Evolutionary conservation across 2,113 vertebrate genomes (phyloP), one percentile per base, ranked within the genome.

Genomic region (Xiphophorus couchianus): DNA sequence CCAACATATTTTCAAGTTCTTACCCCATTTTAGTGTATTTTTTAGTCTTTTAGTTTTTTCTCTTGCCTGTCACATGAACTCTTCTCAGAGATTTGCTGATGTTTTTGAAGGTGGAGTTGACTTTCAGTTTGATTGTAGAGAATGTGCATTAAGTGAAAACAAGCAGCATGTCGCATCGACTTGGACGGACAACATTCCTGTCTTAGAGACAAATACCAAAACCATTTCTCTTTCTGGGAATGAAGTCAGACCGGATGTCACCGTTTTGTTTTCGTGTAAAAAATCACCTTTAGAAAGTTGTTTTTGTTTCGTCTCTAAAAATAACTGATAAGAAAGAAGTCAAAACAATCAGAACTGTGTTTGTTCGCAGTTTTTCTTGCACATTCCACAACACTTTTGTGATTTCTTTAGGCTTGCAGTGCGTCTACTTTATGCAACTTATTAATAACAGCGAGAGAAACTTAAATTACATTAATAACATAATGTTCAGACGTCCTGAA

Each of bases 171-270:
- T 27, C 1, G 25, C 31, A 22, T 62, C 2, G 48, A 14, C 29
- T 65, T 77, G 73, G 71, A 51, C 58, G 9, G 25, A 76, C 84
- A 77, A 54, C 85, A 82, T 76, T 87, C 65, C 48, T 11, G n/a
- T 62, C 33, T 68, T 17, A 25, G 9, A 69, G 51, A 72, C 5
- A 1, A 13, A n/a, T 8, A 2, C n/a, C 27, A 63, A 58, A 30
- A 19, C 22, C 44, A 17, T 39, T 61, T 54, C 0, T 61, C 33
- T 42, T 63, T 28, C 11, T 19, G 9, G 85, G 85, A 90, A 88
- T 92, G 83, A 91, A 78, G 77, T 44, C 4, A 0, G 62, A 25
- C 89, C 54, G 25, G 81, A 87, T 66, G 42, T 63, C 11, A 19
- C 64, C 6, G 3, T 61, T 48, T 13, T 62, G 66, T 7, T 4